These are phyloP conservation scores for Megaptera novaeangliae DNA, from an alignment of 2,113 vertebrate genomes.

Conservation along the genomic window DNA sequence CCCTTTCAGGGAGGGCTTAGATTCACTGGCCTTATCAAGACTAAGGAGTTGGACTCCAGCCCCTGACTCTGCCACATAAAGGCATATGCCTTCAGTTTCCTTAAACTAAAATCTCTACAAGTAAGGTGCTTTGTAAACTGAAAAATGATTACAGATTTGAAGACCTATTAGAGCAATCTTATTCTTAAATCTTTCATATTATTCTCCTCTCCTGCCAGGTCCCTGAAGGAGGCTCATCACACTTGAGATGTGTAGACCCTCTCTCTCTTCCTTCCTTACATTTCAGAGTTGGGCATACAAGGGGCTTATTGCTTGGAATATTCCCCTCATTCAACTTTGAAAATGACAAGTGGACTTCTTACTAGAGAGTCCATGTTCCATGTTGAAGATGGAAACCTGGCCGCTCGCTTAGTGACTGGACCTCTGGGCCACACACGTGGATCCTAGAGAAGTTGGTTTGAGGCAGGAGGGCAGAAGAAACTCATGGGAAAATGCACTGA, in stretches of 20 bases:
- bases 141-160: not conserved
- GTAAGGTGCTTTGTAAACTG: not conserved
- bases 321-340: not conserved
- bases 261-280: not conserved
- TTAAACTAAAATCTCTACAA: not conserved
- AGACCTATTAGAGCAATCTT: not conserved
- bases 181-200: not conserved
- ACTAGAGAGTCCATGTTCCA: not conserved
- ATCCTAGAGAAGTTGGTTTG: not conserved
- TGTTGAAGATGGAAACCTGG: not conserved
- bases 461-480: not conserved
- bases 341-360: not conserved
- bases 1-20: not conserved
- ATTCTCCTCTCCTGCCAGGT: not conserved
- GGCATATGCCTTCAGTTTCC: not conserved
- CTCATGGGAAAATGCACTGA: not conserved
- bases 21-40: not conserved
- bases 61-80: not conserved
- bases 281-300: not conserved
- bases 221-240: not conserved
- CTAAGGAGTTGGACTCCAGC: not conserved
- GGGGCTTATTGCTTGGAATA: not conserved
- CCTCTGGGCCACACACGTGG: not conserved
- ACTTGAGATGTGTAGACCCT: not conserved
- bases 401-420: not conserved